Conservation (phyloP, 2,797 vertebrate genomes). For the Sorex maritimensis region DNA sequence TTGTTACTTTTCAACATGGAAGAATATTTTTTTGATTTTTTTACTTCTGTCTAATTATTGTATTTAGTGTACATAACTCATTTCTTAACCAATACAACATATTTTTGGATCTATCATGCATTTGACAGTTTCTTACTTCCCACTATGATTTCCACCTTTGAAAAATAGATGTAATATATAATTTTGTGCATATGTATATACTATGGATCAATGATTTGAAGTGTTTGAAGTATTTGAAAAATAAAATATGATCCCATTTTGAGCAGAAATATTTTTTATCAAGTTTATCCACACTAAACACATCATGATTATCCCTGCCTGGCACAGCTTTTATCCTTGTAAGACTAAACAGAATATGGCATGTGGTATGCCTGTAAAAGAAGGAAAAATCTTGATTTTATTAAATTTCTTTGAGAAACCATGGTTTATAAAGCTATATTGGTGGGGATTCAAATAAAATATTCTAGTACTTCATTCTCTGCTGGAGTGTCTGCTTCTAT, state of each 20-base stretch:
- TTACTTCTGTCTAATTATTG: background rate
- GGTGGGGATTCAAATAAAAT: no score
- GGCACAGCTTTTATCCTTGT: no score
- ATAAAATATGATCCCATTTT: slow-evolving; percentile 42
- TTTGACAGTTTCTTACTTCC: background rate
- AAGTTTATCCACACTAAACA: background rate
- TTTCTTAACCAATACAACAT: background rate
- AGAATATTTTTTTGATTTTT: background rate
- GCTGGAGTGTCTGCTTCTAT: no score
- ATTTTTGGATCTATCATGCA: background rate
- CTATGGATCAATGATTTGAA: background rate
- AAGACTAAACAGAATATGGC: background rate
- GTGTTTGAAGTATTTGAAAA: background rate
- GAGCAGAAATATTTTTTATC: background rate
- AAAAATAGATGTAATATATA: background rate
- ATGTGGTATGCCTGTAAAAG: no score
- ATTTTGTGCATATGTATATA: background rate
- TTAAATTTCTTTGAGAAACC: no score
- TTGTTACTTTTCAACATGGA: slow-evolving; percentile 11
- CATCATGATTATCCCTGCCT: background rate
- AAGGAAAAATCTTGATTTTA: no score
- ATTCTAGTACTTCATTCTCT: no score
- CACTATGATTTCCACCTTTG: rapidly evolving
- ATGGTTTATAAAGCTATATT: no score
- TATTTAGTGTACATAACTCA: background rate